Base-by-base conservation (phyloP, 2,888 invertebrate species). In the Elgonia sp. region DNA sequence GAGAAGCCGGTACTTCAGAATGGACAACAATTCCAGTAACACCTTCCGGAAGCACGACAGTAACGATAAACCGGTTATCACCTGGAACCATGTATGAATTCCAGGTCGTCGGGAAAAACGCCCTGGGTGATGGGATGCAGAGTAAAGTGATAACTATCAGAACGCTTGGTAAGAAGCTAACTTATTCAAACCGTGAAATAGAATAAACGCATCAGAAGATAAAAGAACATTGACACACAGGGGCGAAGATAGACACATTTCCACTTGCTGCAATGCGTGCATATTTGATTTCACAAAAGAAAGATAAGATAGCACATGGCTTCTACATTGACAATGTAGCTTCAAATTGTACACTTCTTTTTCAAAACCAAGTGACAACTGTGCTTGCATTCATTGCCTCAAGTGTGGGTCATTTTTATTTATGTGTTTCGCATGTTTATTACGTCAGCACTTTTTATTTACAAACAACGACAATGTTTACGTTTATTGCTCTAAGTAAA, bases 21-120 rank as follows among this genome's bases (percentile, higher is more conserved):
- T 99, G 99, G 99, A 97, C 97, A 90, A 98, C 98, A 89, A 98
- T 99, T 92, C 98, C 98, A 16, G 99, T 99, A 76, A 98, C 98
- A 65, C 99, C 98, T 3, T 97, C 98, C 79, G 98, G 98, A 90
- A 97, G 98, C 93, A 98, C 98, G 16, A 95, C 96, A 91, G 94
- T 94, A 80, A 98, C 98, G 91, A 98, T 99, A 94, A 98, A 98
- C 95, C 97, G 97, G 89, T 96, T 99, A 88, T 97, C 97, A 91
- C 98, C 99, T 12, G 98, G 98, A 90, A 98, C 98, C 57, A 97
- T 97, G 83, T 99, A 99, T 95, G 99, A 99, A 95, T 99, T 99
- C 95, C 98, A 98, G 96, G 98, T 99, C 84, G 97, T 99, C 92
- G 98, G 99, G 85, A 98, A 98, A 94, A 99, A 99, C 95, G 97